Evolutionary conservation across 64 coral and sea anemone species (phyloP).

Genomic region (Platygyra sinensis): DNA sequence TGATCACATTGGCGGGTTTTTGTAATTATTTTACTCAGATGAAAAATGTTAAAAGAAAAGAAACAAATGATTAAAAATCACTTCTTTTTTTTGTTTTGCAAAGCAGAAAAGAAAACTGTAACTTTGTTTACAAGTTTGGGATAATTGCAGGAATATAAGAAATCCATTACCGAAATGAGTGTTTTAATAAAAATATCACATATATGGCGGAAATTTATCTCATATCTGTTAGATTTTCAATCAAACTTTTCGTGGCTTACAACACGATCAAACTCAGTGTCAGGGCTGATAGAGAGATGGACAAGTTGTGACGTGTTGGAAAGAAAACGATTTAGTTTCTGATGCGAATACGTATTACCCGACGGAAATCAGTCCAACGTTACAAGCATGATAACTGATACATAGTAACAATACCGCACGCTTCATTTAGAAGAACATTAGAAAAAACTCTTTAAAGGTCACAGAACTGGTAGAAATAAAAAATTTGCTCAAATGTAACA

Average conservation of each 20-base stretch:
- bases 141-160: not conserved
- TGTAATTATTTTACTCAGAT: not conserved
- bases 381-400: no score
- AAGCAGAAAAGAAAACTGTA: not conserved
- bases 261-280: not conserved
- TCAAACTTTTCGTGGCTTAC: not conserved
- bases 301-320: no score
- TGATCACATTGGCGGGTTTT: not conserved
- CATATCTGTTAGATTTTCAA: not conserved
- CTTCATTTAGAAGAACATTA: no score
- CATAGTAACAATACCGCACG: no score
- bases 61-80: not conserved
- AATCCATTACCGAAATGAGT: slow-evolving; percentile 1
- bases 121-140: not conserved
- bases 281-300: no score
- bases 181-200: not conserved
- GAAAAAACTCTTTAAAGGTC: no score
- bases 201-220: not conserved
- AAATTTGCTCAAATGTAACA: no score
- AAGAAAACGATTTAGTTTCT: no score
- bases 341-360: no score
- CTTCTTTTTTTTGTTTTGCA: not conserved
- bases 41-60: not conserved
- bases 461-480: no score
- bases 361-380: no score